These are phyloP conservation scores for Muscicapa striata DNA, from an alignment of 2,797 vertebrate genomes.

Conservation along the genomic window DNA sequence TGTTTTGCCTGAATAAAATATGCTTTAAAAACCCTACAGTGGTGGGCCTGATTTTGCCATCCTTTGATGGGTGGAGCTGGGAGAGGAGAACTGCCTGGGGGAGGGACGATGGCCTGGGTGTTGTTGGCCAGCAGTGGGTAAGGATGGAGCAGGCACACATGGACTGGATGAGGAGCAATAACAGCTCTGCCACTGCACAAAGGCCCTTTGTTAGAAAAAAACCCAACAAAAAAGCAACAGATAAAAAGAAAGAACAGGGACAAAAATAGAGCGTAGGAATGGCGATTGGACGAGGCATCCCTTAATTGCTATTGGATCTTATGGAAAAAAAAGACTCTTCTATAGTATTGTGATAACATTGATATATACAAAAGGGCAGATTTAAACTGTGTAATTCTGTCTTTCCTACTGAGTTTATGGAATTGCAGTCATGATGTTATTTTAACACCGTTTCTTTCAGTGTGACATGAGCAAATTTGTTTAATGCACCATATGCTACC, in stretches of 20 bases:
- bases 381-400: not conserved
- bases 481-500: not conserved
- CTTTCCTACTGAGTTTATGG: not conserved
- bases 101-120: accelerated
- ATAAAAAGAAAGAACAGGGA: not conserved
- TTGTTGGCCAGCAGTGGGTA: not conserved
- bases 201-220: not conserved
- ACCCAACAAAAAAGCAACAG: not conserved
- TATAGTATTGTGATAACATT: too few relatives aligned
- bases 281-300: not conserved
- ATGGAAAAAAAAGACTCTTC: not conserved
- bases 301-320: not conserved
- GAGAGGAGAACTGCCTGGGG: not conserved
- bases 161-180: not conserved
- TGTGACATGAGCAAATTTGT: not conserved
- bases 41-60: accelerated
- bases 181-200: not conserved
- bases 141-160: not conserved
- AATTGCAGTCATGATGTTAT: not conserved
- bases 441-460: not conserved
- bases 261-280: not conserved
- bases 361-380: not conserved
- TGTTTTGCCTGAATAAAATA: not conserved
- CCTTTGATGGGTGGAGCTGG: not conserved
- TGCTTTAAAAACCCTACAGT: accelerated